A percentile compares a stretch with the other conserved stretches of the same genome.
Evolutionary conservation across 2,113 vertebrate genomes (phyloP).

Genomic region (Nothobranchius kuhntae): DNA sequence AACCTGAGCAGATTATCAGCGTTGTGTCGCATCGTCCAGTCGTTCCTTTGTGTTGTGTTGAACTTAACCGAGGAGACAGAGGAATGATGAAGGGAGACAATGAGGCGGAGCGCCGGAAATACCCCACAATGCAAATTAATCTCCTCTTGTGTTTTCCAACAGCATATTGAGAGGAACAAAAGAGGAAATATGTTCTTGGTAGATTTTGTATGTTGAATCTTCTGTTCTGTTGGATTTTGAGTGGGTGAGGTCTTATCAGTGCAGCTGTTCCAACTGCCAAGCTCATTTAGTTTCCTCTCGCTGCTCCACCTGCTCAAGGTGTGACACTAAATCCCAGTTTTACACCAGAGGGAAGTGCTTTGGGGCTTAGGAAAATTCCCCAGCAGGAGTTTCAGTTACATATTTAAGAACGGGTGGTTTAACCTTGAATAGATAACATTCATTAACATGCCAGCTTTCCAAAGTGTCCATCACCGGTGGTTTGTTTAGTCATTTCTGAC

Average conservation of each 20-base stretch:
- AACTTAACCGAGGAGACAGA: conserved; percentile 22
- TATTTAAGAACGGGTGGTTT: not conserved
- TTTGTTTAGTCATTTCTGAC: too few relatives aligned
- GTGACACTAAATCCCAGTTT: conserved; percentile 25
- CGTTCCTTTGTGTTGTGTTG: conserved; percentile 52
- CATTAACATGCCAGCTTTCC: not conserved
- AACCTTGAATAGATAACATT: not conserved
- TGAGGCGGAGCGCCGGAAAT: conserved; percentile 35
- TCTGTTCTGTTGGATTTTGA: conserved; percentile 32
- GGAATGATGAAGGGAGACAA: conserved; percentile 15
- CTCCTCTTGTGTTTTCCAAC: conserved; percentile 12
- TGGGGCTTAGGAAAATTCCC: not conserved
- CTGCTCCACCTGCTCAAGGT: conserved; percentile 30
- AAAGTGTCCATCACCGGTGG: not conserved
- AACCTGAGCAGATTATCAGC: conserved; percentile 54
- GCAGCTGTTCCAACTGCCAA: conserved; percentile 59
- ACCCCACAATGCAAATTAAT: conserved; percentile 53
- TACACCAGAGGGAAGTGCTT: conserved; percentile 2
- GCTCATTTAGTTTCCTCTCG: conserved; percentile 27
- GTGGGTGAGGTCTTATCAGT: conserved; percentile 43
- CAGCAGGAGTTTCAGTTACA: not conserved
- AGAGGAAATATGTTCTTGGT: conserved; percentile 39
- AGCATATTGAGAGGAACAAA: conserved; percentile 40
- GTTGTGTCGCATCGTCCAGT: conserved; percentile 50
- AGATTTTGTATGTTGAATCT: conserved; percentile 41